phyloP scores from a whole-genome alignment of 1,140 invertebrate genomes.

The Dufourea novaeangliae region DNA sequence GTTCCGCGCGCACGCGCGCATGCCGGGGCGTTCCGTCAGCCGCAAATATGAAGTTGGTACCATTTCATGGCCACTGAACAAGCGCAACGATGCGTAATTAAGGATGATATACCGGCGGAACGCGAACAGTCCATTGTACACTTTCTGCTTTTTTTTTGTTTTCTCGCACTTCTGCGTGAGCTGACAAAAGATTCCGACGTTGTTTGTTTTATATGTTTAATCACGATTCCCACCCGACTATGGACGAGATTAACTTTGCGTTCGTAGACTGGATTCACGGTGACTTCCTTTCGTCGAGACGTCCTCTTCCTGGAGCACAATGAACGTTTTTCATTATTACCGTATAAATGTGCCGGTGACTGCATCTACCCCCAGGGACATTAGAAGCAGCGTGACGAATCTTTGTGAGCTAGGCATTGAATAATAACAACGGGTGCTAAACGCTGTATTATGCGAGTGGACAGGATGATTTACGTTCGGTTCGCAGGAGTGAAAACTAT shows the following conservation, averaged over 20 bases:
- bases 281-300: not conserved
- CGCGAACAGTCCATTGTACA: not conserved
- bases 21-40: not conserved
- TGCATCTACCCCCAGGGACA: not conserved
- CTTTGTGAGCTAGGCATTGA: not conserved
- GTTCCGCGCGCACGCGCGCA: not conserved
- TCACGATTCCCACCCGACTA: constrained; percentile 28
- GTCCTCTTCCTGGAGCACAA: not conserved
- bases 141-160: too few relatives aligned
- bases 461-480: not conserved
- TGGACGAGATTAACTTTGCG: constrained; percentile 45
- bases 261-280: not conserved
- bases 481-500: not conserved
- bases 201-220: constrained; percentile 33
- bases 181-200: not conserved
- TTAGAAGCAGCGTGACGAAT: not conserved
- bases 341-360: constrained; percentile 17
- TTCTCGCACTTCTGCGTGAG: not conserved
- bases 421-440: constrained; percentile 7
- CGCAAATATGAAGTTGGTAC: not conserved
- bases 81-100: constrained; percentile 10
- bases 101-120: not conserved
- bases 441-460: not conserved
- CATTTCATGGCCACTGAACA: constrained; percentile 7
- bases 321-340: constrained; percentile 35